Percentiles rank a stretch among this genome's conserved stretches.
These are phyloP conservation scores for Gymnosoma rotundatum DNA, from an alignment of 2,888 invertebrate species.

Conservation along the genomic window DNA sequence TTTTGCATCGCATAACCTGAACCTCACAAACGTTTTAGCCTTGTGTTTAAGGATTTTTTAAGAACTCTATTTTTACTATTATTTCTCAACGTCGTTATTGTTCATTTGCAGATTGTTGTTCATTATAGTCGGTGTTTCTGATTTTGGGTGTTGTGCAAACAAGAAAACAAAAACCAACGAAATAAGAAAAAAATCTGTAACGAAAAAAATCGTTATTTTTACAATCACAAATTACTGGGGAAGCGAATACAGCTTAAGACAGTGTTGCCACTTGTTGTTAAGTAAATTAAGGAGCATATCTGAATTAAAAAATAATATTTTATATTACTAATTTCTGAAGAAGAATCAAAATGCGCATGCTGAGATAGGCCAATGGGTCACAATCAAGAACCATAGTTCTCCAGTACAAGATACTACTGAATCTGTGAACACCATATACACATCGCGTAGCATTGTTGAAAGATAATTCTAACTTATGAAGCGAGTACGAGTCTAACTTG, in stretches of 20 bases:
- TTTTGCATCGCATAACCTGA: not conserved
- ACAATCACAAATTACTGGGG: constrained; percentile 41
- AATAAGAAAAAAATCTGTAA: constrained; percentile 53
- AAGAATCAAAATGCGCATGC: too few relatives aligned
- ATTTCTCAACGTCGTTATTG: constrained; percentile 41
- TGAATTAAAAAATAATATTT: not conserved
- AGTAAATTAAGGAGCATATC: not conserved
- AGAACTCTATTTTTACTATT: constrained; percentile 55
- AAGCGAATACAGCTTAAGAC: not conserved
- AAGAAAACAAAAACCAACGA: constrained; percentile 38
- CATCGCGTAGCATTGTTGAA: too few relatives aligned
- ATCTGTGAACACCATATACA: too few relatives aligned
- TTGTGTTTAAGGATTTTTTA: constrained; percentile 50
- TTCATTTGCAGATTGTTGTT: constrained; percentile 54
- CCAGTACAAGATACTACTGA: too few relatives aligned
- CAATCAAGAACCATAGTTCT: too few relatives aligned
- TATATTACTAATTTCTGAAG: too few relatives aligned
- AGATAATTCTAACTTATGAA: too few relatives aligned
- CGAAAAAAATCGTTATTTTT: constrained; percentile 44
- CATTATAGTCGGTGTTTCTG: constrained; percentile 30
- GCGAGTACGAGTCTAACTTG: too few relatives aligned
- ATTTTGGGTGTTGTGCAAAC: constrained; percentile 18
- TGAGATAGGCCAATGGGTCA: too few relatives aligned
- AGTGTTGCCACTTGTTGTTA: constrained; percentile 19
- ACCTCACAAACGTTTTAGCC: not conserved